A percentile compares a stretch with the other conserved stretches of the same genome.
These are phyloP conservation scores for Rhorus exstirpatorius DNA, from an alignment of 2,888 invertebrate genomes.

Conservation along the genomic window DNA sequence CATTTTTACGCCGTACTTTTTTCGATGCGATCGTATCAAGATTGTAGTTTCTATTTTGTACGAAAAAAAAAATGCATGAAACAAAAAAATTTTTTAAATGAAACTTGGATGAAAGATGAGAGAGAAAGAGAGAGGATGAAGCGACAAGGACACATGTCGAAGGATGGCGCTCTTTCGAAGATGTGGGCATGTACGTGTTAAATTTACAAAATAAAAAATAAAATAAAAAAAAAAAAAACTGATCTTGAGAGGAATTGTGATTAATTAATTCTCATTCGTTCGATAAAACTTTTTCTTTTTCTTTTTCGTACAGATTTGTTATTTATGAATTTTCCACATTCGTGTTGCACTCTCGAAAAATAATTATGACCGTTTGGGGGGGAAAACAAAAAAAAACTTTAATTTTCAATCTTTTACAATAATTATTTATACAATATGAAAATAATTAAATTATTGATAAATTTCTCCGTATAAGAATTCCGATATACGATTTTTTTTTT, in stretches of 20 bases:
- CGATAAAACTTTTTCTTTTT: too few relatives aligned
- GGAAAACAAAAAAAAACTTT: too few relatives aligned
- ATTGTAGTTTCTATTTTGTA: slow-evolving; percentile 81
- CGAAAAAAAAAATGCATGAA: slow-evolving; percentile 69
- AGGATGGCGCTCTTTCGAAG: slow-evolving; percentile 68
- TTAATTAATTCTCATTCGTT: not conserved
- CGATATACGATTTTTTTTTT: too few relatives aligned
- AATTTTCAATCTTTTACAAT: too few relatives aligned
- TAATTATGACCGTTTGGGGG: too few relatives aligned
- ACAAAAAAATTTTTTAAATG: slow-evolving; percentile 14
- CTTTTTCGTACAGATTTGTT: not conserved
- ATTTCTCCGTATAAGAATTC: too few relatives aligned
- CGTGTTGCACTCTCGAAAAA: not conserved
- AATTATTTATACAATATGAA: too few relatives aligned
- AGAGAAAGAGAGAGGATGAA: slow-evolving; percentile 29
- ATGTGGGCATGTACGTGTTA: slow-evolving; percentile 79
- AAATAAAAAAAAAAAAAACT: not conserved
- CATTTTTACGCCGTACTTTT: slow-evolving; percentile 79
- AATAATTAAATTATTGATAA: too few relatives aligned
- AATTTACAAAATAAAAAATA: slow-evolving; percentile 72
- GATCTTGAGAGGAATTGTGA: slow-evolving; percentile 27
- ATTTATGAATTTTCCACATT: too few relatives aligned
- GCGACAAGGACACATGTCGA: slow-evolving; percentile 9
- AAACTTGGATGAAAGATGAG: slow-evolving; percentile 2
- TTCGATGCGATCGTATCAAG: slow-evolving; percentile 76